Evolutionary conservation across 1,140 invertebrate genomes (phyloP).

Genomic region (Pseudomyrmex cubaensis): DNA sequence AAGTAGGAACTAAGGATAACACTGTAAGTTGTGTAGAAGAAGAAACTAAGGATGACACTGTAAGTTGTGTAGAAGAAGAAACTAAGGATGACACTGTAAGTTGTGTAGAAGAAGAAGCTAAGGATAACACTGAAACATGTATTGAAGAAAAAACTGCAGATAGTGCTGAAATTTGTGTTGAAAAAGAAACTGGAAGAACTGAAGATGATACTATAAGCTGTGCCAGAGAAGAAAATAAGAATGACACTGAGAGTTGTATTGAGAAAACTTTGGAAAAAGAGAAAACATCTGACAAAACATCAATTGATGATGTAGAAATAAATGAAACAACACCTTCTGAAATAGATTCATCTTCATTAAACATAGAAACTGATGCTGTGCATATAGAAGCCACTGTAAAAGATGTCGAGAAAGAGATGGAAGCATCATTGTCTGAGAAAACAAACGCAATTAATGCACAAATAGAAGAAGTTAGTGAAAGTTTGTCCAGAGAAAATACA

Average conservation of each 20-base stretch:
- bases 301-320: not conserved
- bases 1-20: slow-evolving; percentile 31
- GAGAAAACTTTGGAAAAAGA: not conserved
- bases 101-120: not conserved
- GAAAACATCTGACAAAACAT: not conserved
- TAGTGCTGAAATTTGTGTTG: too few species aligned
- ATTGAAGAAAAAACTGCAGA: too few species aligned
- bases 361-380: not conserved
- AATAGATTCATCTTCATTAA: slow-evolving; percentile 7
- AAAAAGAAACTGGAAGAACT: too few species aligned
- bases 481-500: slow-evolving; percentile 10
- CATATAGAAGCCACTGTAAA: slow-evolving; percentile 9
- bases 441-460: not conserved
- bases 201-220: too few species aligned
- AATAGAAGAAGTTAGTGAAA: not conserved
- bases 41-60: slow-evolving; percentile 27
- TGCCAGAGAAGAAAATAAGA: slow-evolving; percentile 8
- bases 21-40: slow-evolving; percentile 1
- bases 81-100: slow-evolving; percentile 33
- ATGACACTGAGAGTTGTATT: slow-evolving; percentile 10
- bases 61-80: slow-evolving; percentile 7
- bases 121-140: slow-evolving; percentile 3
- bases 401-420: slow-evolving; percentile 7
- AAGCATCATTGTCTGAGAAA: slow-evolving; percentile 4
- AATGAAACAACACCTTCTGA: not conserved